Percentiles rank a stretch among this genome's conserved stretches.
Conservation (phyloP, 2,113 vertebrate genomes). For the Bagarius yarrelli region DNA sequence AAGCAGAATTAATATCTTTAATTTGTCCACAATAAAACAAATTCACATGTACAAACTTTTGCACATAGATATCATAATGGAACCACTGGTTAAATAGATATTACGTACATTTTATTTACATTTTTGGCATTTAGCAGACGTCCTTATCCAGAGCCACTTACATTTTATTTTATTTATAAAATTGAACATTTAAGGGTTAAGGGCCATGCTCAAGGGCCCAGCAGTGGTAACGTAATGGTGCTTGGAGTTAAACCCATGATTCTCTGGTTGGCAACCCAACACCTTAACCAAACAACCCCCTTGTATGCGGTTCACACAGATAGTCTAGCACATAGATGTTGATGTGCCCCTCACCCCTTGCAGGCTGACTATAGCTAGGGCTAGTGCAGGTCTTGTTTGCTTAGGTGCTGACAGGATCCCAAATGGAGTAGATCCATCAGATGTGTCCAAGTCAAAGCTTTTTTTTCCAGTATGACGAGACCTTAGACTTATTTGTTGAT, state of each 20-base stretch:
- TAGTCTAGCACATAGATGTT: constrained; percentile 49
- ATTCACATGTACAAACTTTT: neutral
- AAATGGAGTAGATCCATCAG: constrained; percentile 62
- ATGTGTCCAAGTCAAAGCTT: constrained; percentile 53
- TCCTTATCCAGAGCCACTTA: too few relatives aligned
- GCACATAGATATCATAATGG: neutral
- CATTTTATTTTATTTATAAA: too few relatives aligned
- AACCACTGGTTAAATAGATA: neutral
- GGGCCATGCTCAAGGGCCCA: too few relatives aligned
- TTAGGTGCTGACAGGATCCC: constrained; percentile 71
- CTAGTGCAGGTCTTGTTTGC: constrained; percentile 64
- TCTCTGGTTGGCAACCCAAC: constrained; percentile 28
- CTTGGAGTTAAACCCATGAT: too few relatives aligned
- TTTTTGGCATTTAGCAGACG: too few relatives aligned
- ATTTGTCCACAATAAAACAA: neutral
- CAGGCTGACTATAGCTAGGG: constrained; percentile 59
- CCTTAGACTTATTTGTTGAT: constrained; percentile 70
- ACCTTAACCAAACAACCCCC: constrained; percentile 1
- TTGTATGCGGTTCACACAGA: constrained; percentile 46
- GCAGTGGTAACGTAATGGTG: too few relatives aligned
- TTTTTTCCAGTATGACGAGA: constrained; percentile 65
- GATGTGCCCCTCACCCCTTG: constrained; percentile 45
- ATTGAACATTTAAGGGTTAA: too few relatives aligned
- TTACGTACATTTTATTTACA: too few relatives aligned
- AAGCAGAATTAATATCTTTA: neutral